Percentiles rank a stretch among this genome's conserved stretches.
phyloP scores from a whole-genome alignment of 2,797 vertebrate genomes.

The Peromyscus nudipes region DNA sequence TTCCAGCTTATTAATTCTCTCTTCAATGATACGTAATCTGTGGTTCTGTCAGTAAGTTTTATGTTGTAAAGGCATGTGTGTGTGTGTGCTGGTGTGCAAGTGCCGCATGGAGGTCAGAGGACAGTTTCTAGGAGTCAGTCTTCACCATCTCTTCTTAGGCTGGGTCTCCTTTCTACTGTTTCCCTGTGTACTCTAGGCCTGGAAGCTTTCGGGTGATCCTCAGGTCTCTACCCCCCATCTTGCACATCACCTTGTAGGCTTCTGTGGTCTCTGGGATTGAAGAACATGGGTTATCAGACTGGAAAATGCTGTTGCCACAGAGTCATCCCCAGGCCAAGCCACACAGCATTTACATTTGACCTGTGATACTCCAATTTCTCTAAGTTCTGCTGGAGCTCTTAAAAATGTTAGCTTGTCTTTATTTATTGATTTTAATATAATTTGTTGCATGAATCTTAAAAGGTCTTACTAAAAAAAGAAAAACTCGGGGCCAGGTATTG shows the following conservation, averaged over 20 bases:
- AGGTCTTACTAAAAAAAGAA: too few species aligned
- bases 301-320: background rate
- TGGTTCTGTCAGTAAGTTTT: constrained; percentile 17
- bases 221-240: background rate
- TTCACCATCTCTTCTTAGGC: background rate
- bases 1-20: background rate
- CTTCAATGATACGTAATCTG: background rate
- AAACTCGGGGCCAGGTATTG: too few species aligned
- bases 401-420: background rate
- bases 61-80: background rate
- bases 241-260: background rate
- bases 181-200: background rate
- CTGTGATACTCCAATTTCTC: background rate
- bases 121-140: background rate
- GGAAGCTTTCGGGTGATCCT: too few species aligned
- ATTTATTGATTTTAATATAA: background rate
- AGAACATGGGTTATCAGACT: background rate
- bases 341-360: background rate
- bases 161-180: background rate
- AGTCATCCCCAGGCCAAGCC: background rate
- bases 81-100: background rate
- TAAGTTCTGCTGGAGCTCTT: background rate
- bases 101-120: background rate
- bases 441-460: too few species aligned
- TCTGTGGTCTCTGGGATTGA: background rate